A percentile compares a stretch with the other conserved stretches of the same genome.
Conservation (phyloP, 1,140 invertebrate species). For the Scaptomyza hsui region DNA sequence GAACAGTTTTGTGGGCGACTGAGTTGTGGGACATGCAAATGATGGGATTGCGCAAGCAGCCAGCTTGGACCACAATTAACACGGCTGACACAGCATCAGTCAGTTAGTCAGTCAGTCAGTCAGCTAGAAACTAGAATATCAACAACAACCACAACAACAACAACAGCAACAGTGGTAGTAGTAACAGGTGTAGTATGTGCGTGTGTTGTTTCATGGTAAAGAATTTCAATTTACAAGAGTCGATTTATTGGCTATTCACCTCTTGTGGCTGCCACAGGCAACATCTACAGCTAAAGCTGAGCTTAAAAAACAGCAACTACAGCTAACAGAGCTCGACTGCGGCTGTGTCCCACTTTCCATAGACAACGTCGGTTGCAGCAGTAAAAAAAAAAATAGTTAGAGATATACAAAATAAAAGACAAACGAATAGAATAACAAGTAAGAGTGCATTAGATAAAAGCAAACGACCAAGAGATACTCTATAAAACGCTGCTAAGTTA, state of each 20-base stretch:
- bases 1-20: constrained; percentile 22
- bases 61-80: constrained; percentile 59
- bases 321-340: constrained; percentile 22
- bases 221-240: constrained; percentile 82
- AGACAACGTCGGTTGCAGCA: constrained; percentile 53
- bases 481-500: neutral
- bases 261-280: constrained; percentile 56
- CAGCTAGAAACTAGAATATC: constrained; percentile 10
- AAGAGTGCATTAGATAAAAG: neutral
- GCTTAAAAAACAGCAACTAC: neutral
- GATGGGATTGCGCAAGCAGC: constrained; percentile 70
- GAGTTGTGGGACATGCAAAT: constrained; percentile 57
- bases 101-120: no score
- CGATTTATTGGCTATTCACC: constrained; percentile 84
- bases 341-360: constrained; percentile 82
- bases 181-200: constrained; percentile 68
- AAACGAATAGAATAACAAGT: constrained; percentile 15
- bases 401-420: constrained; percentile 20
- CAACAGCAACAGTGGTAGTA: constrained; percentile 16
- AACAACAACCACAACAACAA: constrained; percentile 6
- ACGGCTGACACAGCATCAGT: constrained; percentile 42
- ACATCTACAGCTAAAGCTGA: neutral
- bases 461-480: neutral
- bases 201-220: constrained; percentile 53
- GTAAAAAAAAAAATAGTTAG: constrained; percentile 42